phyloP scores from a whole-genome alignment of 2,888 invertebrate species.

The Hirtodrosophila trivittata region DNA sequence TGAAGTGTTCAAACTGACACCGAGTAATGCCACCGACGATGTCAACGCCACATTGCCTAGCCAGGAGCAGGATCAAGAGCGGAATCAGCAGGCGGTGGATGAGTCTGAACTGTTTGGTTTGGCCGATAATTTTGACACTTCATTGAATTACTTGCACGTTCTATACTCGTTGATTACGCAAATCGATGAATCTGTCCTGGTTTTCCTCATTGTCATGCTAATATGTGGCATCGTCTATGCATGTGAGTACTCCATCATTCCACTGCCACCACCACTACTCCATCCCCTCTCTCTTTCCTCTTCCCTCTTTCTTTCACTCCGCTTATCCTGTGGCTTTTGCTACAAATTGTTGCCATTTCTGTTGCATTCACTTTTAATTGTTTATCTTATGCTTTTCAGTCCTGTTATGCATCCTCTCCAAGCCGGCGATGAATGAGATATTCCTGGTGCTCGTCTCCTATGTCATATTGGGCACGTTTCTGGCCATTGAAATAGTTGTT shows the following conservation, averaged over 20 bases:
- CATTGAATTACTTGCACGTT: conserved; percentile 56
- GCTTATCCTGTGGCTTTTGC: background rate
- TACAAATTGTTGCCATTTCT: conserved; percentile 21
- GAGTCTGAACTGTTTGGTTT: conserved; percentile 25
- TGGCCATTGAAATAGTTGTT: conserved; percentile 88
- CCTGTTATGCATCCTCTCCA: conserved; percentile 89
- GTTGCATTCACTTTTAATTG: conserved; percentile 19
- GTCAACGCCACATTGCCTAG: conserved; percentile 3
- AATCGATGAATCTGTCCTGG: conserved; percentile 81
- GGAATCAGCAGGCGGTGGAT: background rate
- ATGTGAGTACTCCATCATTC: conserved; percentile 84
- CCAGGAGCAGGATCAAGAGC: conserved; percentile 4
- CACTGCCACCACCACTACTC: background rate
- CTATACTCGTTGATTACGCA: conserved; percentile 58
- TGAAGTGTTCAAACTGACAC: conserved; percentile 53
- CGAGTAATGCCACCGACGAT: conserved; percentile 12
- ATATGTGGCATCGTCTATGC: conserved; percentile 85
- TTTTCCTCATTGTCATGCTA: conserved; percentile 83
- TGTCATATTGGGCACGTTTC: conserved; percentile 90
- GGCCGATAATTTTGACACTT: conserved; percentile 75
- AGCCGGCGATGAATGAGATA: conserved; percentile 94
- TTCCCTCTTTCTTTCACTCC: too few species aligned
- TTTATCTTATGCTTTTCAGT: conserved; percentile 81
- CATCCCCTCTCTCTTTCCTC: background rate
- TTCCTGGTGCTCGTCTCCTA: conserved; percentile 93